Conservation (phyloP, 2,113 vertebrate species). For the Xenus cinereus region DNA sequence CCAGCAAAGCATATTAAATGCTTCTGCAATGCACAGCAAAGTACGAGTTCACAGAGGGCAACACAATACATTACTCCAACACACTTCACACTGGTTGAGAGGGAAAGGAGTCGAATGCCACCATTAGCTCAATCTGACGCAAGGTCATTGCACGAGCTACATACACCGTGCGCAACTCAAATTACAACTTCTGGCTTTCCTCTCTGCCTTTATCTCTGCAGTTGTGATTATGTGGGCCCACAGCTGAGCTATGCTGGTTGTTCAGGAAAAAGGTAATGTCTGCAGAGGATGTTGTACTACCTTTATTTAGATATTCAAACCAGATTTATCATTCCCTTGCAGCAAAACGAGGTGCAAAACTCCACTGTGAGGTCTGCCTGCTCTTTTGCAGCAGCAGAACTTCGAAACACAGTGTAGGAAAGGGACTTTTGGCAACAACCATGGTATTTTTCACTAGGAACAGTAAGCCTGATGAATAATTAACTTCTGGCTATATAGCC, state of each 20-base stretch:
- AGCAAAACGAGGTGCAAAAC: background rate
- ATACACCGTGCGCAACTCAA: rapidly evolving
- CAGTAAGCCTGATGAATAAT: constrained; percentile 27
- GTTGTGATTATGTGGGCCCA: background rate
- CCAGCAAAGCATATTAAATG: background rate
- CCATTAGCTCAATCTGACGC: background rate
- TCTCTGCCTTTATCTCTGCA: background rate
- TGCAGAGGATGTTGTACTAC: background rate
- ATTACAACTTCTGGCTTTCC: background rate
- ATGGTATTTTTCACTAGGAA: background rate
- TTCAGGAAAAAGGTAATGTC: background rate
- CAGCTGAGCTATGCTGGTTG: background rate
- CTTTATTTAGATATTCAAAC: background rate
- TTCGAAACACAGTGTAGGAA: background rate
- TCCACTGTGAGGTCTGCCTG: background rate
- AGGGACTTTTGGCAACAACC: background rate
- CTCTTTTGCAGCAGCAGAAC: background rate
- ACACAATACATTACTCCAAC: background rate
- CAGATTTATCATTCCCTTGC: background rate
- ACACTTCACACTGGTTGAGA: background rate
- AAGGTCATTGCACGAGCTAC: background rate
- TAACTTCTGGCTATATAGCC: constrained; percentile 5
- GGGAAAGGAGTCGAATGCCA: background rate
- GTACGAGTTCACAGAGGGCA: background rate
- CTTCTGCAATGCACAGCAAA: background rate